These are phyloP conservation scores for Ricordea florida DNA, from an alignment of 92 coral and sea anemone species.

Conservation along the genomic window DNA sequence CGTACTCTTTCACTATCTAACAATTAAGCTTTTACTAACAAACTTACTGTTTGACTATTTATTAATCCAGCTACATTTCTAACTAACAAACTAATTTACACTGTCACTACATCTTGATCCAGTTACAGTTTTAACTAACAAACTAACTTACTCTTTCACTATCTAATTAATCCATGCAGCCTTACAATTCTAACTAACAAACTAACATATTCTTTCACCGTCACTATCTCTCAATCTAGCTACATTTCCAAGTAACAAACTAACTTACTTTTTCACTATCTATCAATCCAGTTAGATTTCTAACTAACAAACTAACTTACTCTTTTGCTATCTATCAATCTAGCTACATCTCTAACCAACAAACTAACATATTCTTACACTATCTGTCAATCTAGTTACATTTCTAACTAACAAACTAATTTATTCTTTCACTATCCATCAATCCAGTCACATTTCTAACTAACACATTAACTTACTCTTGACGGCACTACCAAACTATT, in stretches of 20 bases:
- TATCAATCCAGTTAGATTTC: too few species aligned
- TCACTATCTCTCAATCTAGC: neutral
- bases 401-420: neutral
- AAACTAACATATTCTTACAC: too few species aligned
- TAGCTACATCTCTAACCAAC: neutral
- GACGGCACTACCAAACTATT: neutral
- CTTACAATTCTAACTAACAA: too few species aligned
- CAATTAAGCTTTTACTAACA: neutral
- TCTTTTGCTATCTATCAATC: too few species aligned
- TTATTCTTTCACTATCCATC: neutral
- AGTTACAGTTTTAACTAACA: neutral
- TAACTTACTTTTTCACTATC: too few species aligned
- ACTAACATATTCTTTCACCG: neutral
- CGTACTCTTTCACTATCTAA: neutral
- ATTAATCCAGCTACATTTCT: neutral
- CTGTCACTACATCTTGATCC: neutral
- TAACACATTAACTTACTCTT: neutral
- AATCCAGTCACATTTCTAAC: neutral
- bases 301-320: too few species aligned
- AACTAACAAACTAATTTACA: neutral
- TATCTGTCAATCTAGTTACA: neutral
- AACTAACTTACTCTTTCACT: neutral
- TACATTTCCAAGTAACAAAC: neutral
- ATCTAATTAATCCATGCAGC: too few species aligned
- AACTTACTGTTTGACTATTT: neutral